Conservation (phyloP, 30 jellyfish, hydroid and myxozoan genomes). For the Sanderia malayensis region DNA sequence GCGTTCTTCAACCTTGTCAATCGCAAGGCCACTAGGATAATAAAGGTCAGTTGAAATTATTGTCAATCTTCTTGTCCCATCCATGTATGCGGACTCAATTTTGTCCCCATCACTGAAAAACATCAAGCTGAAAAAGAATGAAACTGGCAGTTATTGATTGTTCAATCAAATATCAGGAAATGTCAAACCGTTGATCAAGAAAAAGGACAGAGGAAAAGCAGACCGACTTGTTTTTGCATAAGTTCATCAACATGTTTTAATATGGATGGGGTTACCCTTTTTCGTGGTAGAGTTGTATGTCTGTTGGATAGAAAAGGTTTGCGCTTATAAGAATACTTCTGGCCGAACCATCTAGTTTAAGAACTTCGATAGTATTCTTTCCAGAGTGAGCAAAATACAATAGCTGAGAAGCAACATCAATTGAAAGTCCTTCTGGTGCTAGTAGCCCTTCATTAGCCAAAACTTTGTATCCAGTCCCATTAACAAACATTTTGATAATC, state of each 20-base stretch:
- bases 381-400: conserved; percentile 49
- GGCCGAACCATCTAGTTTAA: conserved; percentile 48
- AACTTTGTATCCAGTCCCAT: conserved; percentile 52
- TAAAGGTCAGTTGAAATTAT: conserved; percentile 33
- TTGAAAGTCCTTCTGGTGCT: conserved; percentile 53
- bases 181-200: no score
- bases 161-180: no score
- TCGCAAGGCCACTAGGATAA: conserved; percentile 89
- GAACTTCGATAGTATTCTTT: conserved; percentile 42
- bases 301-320: conserved; percentile 61
- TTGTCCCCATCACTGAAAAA: conserved; percentile 93
- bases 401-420: conserved; percentile 30
- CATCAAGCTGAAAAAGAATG: conserved; percentile 43
- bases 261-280: no score
- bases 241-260: no score
- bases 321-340: conserved; percentile 37
- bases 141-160: no score
- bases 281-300: conserved; percentile 57
- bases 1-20: conserved; percentile 58
- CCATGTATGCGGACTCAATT: conserved; percentile 83
- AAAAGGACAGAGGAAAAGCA: no score
- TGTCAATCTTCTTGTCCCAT: conserved; percentile 68
- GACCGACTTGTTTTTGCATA: no score
- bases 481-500: conserved; percentile 32
- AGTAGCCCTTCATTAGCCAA: conserved; percentile 13